Percentiles rank a stretch among this genome's conserved stretches.
Conservation (phyloP, 2,113 vertebrate genomes). For the Sinocyclocheilus grahami region DNA sequence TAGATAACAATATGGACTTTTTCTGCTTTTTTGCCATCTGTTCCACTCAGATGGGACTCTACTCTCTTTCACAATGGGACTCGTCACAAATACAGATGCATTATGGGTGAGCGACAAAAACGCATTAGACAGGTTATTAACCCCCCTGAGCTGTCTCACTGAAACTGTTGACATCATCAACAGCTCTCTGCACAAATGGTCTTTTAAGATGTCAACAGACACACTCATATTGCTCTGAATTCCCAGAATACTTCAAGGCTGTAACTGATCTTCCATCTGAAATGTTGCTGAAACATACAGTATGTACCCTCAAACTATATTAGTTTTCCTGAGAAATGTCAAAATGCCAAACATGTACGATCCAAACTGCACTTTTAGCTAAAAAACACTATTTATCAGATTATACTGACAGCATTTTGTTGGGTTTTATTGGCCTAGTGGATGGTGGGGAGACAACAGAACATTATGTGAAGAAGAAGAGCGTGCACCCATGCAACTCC, state of each 20-base stretch:
- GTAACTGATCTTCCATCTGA: neutral
- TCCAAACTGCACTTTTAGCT: neutral
- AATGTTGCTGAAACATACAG: neutral
- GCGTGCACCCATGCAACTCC: neutral
- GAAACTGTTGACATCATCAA: slow-evolving; percentile 44
- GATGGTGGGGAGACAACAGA: neutral
- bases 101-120: neutral
- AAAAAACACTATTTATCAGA: neutral
- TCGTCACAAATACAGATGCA: slow-evolving; percentile 13
- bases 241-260: slow-evolving; percentile 24
- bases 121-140: neutral
- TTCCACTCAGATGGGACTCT: neutral
- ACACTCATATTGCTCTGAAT: neutral
- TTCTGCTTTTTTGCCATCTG: neutral
- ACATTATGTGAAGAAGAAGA: neutral
- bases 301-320: neutral
- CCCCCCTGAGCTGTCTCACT: neutral
- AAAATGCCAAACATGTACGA: neutral
- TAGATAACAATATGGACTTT: neutral
- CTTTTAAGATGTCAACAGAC: slow-evolving; percentile 24
- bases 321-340: neutral
- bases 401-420: too few relatives aligned
- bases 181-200: slow-evolving; percentile 18
- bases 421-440: neutral
- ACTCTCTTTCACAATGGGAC: neutral